Base-by-base conservation (phyloP, 92 coral and sea anemone genomes). In the Porites rus region DNA sequence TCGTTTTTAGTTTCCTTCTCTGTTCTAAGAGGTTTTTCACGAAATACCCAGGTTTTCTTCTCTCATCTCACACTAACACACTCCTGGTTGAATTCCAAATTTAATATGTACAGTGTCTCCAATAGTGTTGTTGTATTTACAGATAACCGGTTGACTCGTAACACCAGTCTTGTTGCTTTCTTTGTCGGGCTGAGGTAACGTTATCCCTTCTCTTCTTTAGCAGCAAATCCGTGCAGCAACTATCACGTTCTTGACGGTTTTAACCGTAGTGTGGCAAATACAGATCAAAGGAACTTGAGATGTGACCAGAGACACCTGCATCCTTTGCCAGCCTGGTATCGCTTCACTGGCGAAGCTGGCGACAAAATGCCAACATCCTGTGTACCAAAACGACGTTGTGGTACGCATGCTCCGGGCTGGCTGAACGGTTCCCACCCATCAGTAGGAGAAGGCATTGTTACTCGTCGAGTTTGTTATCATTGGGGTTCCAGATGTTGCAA, bases 381-480 rank as follows among this genome's bases (percentile, higher is more conserved):
- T 43, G 58, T 51, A 8, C 51, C 38, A 18, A 64, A 2, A 2
- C 43, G 20, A 9, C 83, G 73, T 7, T 78, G 83, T 14, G 83
- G 83, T 62, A 65, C 83, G 59, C 58, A 78, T 63, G 83, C 83
- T 63, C 72, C 83, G 4, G 83, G 83, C n/a, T 78, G 83, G 83
- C 58, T 78, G 2, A 31, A 64, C n/a, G 83, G 61, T 1, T 17
- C 38, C 0, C 71, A 78, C 20, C 83, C 83, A 22, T 16, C 72
- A 38, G 31, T 65, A 10, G 72, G 38, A 3, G 83, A 78, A 3
- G 83, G 83, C 50, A 13, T 38, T 1, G 83, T 78, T 13, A 78
- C n/a, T 46, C 83, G 83, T 31, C 46, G n/a, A 18, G 83, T 78
- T 20, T 78, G 83, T 51, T 78, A 78, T 21, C 83, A 65, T 60